These are phyloP conservation scores for Paedocypris micromegethes DNA, from an alignment of 2,797 vertebrate species.

Conservation along the genomic window DNA sequence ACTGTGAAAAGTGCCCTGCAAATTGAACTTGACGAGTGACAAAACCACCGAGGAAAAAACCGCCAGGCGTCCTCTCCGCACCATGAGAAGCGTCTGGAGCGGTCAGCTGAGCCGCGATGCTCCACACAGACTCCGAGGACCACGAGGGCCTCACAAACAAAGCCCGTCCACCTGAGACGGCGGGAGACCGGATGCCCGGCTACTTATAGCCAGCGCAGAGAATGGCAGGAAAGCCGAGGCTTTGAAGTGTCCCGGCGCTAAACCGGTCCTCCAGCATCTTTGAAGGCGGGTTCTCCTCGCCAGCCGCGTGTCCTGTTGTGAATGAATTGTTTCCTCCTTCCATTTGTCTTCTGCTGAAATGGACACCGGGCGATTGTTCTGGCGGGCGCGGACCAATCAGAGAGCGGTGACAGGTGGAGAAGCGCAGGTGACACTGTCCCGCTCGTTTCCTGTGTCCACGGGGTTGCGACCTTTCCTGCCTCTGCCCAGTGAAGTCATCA, in stretches of 20 bases:
- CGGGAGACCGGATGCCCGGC: slow-evolving; percentile 93
- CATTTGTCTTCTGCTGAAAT: slow-evolving; percentile 81
- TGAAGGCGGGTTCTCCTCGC: slow-evolving; percentile 93
- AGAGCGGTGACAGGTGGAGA: slow-evolving; percentile 33
- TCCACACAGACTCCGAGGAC: slow-evolving; percentile 53
- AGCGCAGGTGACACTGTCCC: slow-evolving; percentile 58
- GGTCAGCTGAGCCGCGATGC: too few species aligned
- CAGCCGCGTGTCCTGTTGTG: slow-evolving; percentile 84
- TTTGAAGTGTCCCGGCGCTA: slow-evolving; percentile 96
- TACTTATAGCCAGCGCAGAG: slow-evolving; percentile 94
- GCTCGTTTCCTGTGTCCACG: slow-evolving; percentile 62
- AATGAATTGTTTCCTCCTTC: slow-evolving; percentile 96
- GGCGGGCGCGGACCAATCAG: slow-evolving; percentile 47
- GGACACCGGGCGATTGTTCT: slow-evolving; percentile 77
- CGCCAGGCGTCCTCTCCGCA: slow-evolving; percentile 44
- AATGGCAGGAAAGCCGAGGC: slow-evolving; percentile 94
- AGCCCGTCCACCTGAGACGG: slow-evolving; percentile 91
- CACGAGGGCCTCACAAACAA: slow-evolving; percentile 86
- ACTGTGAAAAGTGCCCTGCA: too few species aligned
- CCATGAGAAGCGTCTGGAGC: slow-evolving; percentile 66
- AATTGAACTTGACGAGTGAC: too few species aligned
- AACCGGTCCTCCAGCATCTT: slow-evolving; percentile 91
- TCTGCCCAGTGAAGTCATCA: slow-evolving; percentile 40
- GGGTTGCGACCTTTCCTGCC: slow-evolving; percentile 60
- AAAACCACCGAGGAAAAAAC: too few species aligned